phyloP scores from a whole-genome alignment of 2,113 vertebrate genomes.

The western clawed frog (Xenopus tropicalis) region DNA sequence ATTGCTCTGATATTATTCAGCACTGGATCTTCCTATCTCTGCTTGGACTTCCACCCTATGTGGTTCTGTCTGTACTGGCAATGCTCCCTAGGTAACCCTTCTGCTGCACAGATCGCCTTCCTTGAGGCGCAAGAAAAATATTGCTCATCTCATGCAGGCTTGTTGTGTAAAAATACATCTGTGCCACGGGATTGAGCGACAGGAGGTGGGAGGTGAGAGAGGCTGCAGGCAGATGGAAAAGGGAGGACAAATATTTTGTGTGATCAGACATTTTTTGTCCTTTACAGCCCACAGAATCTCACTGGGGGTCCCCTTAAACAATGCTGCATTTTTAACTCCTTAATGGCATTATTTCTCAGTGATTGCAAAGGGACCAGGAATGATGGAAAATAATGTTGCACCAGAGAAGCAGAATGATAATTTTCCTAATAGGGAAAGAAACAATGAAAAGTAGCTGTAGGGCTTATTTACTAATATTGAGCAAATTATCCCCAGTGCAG shows the following conservation, averaged over 20 bases:
- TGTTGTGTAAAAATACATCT: conserved; percentile 44
- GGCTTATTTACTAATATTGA: too few relatives aligned
- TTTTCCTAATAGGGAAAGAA: too few relatives aligned
- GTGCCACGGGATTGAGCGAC: conserved; percentile 21
- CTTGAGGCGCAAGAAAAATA: conserved; percentile 39
- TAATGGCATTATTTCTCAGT: conserved; percentile 4
- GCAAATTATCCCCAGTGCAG: too few relatives aligned
- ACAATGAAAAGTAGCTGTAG: too few relatives aligned
- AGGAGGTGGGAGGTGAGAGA: conserved; percentile 30
- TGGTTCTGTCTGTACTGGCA: not conserved
- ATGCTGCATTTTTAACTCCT: conserved; percentile 16
- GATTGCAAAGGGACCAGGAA: not conserved
- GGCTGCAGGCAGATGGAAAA: conserved; percentile 36
- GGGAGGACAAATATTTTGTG: conserved; percentile 16
- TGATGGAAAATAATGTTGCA: too few relatives aligned
- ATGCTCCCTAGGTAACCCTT: conserved; percentile 4
- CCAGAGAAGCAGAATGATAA: too few relatives aligned
- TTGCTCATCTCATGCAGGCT: conserved; percentile 29
- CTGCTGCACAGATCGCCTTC: conserved; percentile 18
- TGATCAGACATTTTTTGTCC: conserved; percentile 20
- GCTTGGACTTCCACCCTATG: not conserved
- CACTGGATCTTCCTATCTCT: too few relatives aligned
- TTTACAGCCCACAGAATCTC: conserved; percentile 16
- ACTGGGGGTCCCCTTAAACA: conserved; percentile 5
- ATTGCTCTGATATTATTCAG: too few relatives aligned